These are phyloP conservation scores for Drosophila ercepeae DNA, from an alignment of 1,140 invertebrate genomes.

Conservation along the genomic window DNA sequence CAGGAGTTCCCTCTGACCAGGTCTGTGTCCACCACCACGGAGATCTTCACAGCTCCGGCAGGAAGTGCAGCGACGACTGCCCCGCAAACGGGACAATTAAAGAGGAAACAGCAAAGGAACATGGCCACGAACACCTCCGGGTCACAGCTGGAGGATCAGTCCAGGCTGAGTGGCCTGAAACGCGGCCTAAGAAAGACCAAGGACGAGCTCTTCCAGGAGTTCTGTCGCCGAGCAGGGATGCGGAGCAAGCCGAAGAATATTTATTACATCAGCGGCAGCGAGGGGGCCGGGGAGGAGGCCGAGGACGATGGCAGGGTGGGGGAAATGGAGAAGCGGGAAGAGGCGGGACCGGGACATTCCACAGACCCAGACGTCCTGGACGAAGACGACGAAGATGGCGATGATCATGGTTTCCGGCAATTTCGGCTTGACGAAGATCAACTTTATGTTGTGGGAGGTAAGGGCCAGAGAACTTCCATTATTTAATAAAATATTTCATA, in stretches of 20 bases:
- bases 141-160: conserved; percentile 22
- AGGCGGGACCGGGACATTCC: background rate
- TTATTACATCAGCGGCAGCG: conserved; percentile 67
- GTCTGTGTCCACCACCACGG: conserved; percentile 80
- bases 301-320: background rate
- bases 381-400: conserved; percentile 50
- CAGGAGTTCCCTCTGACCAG: conserved; percentile 80
- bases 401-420: conserved; percentile 65
- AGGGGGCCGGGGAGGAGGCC: conserved; percentile 30
- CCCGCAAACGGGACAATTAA: background rate
- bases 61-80: background rate
- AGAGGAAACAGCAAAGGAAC: conserved; percentile 45
- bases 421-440: conserved; percentile 68
- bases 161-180: conserved; percentile 70
- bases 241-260: conserved; percentile 79
- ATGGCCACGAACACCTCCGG: conserved; percentile 62
- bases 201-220: conserved; percentile 80
- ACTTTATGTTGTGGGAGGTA: conserved; percentile 70
- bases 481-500: background rate
- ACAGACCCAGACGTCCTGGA: background rate
- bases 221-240: conserved; percentile 71
- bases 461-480: background rate
- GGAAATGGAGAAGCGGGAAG: background rate
- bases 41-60: conserved; percentile 55
- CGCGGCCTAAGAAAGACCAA: conserved; percentile 77